Conservation (phyloP, 2,113 vertebrate genomes). For the Pantherophis guttatus region DNA sequence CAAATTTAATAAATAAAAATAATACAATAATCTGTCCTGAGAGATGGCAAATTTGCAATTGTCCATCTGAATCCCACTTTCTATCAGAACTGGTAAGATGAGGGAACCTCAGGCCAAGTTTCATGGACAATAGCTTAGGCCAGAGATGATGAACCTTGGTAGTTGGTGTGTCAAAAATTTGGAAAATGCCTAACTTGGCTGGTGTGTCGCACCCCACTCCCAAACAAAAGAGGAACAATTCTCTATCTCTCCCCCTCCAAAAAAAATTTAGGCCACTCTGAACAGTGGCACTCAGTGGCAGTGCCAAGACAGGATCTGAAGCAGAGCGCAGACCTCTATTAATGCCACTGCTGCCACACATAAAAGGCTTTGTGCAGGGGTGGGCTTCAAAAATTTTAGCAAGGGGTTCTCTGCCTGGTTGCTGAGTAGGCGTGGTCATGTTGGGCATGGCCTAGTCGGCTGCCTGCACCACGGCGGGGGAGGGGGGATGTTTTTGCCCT, state of each 20-base stretch:
- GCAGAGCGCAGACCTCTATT: not conserved
- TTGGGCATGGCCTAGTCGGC: too few relatives aligned
- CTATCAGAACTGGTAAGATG: not conserved
- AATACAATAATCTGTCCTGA: not conserved
- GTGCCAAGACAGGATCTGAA: not conserved
- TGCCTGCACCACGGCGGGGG: too few relatives aligned
- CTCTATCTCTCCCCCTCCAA: not conserved
- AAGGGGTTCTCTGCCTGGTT: too few relatives aligned
- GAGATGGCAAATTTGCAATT: not conserved
- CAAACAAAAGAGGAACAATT: not conserved
- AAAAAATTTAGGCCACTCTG: not conserved
- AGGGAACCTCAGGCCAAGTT: not conserved
- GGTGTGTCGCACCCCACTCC: not conserved
- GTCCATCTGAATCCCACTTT: not conserved
- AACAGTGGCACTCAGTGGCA: not conserved
- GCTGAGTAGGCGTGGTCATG: too few relatives aligned
- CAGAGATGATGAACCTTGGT: not conserved
- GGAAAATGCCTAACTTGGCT: not conserved
- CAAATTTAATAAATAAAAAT: not conserved
- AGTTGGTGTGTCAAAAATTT: not conserved
- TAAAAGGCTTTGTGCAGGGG: not conserved
- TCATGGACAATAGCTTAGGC: not conserved
- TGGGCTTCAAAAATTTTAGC: too few relatives aligned
- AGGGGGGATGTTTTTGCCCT: too few relatives aligned
- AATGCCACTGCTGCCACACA: not conserved